Percentiles rank a stretch among this genome's conserved stretches.
Evolutionary conservation across 2,797 vertebrate genomes (phyloP).

Genomic region (Spinus pinus): DNA sequence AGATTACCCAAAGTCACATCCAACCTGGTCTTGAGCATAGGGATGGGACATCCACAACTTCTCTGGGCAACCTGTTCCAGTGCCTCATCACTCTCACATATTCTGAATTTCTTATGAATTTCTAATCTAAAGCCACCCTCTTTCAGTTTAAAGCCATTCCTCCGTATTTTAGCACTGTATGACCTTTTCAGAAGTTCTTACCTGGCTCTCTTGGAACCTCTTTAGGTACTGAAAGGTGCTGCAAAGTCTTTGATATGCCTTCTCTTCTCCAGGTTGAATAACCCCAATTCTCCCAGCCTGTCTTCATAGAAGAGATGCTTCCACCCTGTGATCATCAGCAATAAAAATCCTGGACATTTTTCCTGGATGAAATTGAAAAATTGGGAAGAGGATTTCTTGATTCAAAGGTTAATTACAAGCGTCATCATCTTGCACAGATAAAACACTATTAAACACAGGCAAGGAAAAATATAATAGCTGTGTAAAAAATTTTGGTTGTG

Average conservation of each 20-base stretch:
- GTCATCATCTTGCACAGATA: neutral
- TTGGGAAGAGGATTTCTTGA: neutral
- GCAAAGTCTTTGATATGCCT: fast-evolving
- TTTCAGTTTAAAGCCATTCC: neutral
- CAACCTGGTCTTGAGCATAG: neutral
- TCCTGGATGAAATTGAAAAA: neutral
- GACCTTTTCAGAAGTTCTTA: neutral
- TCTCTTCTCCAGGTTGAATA: neutral
- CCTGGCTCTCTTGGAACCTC: neutral
- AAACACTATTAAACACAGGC: neutral
- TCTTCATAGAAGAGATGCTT: neutral
- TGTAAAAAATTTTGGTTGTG: neutral
- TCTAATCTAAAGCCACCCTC: neutral
- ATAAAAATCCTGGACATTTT: neutral
- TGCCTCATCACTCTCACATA: neutral
- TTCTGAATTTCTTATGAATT: neutral
- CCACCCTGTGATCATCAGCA: neutral
- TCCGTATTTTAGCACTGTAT: fast-evolving
- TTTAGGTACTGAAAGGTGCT: neutral
- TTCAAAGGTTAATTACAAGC: neutral
- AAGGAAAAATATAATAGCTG: neutral
- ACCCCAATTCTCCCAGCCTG: neutral
- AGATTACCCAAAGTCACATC: neutral
- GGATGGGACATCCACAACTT: neutral
- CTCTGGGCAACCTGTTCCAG: neutral